phyloP scores from a whole-genome alignment of 1,140 invertebrate genomes.

The Diprion similis region DNA sequence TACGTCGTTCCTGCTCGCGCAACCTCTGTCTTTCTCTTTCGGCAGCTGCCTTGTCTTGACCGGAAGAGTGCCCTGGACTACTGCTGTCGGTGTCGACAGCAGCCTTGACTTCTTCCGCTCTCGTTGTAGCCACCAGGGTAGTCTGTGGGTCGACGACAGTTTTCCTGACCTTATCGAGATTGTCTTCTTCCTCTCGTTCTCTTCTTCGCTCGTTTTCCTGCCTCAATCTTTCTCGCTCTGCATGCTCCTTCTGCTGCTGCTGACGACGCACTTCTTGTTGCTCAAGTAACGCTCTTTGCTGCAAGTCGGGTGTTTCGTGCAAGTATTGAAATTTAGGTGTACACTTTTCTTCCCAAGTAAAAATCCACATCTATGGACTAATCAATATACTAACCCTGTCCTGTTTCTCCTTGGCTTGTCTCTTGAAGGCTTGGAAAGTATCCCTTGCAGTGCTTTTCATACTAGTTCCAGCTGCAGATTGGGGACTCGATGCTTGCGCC shows the following conservation, averaged over 20 bases:
- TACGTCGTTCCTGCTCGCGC: constrained; percentile 86
- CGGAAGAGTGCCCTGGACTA: constrained; percentile 65
- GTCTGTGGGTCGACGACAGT: constrained; percentile 59
- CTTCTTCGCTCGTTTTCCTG: constrained; percentile 80
- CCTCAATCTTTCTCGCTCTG: constrained; percentile 79
- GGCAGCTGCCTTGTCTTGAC: constrained; percentile 71
- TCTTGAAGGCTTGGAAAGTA: constrained; percentile 86
- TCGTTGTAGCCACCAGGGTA: constrained; percentile 46
- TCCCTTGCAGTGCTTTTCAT: constrained; percentile 70
- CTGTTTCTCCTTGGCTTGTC: constrained; percentile 93
- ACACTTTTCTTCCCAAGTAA: constrained; percentile 19
- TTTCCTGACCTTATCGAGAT: constrained; percentile 74
- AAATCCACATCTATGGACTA: constrained; percentile 10
- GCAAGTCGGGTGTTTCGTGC: constrained; percentile 25
- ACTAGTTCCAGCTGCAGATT: constrained; percentile 63
- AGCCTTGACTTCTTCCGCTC: constrained; percentile 65
- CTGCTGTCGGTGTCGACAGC: constrained; percentile 63
- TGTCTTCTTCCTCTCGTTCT: constrained; percentile 82
- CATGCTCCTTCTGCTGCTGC: constrained; percentile 81
- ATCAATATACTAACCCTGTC: constrained; percentile 70
- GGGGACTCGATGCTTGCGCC: constrained; percentile 79
- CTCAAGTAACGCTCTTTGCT: constrained; percentile 82
- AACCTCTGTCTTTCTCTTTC: constrained; percentile 81
- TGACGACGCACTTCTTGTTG: constrained; percentile 78
- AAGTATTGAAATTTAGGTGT: constrained; percentile 4